Percentiles rank a stretch among this genome's conserved stretches.
These are phyloP conservation scores for Erpetoichthys calabaricus DNA, from an alignment of 2,797 vertebrate species.

Conservation along the genomic window DNA sequence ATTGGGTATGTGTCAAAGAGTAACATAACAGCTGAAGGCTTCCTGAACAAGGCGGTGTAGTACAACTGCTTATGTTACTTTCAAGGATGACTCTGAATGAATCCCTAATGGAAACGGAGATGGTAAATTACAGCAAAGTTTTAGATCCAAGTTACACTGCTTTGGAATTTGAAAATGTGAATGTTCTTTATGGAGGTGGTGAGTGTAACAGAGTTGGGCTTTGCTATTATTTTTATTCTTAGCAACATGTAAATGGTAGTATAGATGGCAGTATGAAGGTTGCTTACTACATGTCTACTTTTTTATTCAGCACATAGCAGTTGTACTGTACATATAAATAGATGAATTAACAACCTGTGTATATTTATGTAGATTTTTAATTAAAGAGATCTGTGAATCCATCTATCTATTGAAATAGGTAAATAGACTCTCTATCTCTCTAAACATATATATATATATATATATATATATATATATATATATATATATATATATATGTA, in stretches of 20 bases:
- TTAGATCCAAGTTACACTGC: constrained; percentile 79
- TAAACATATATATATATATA: constrained; percentile 1
- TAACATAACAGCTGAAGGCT: not conserved
- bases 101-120: constrained; percentile 80
- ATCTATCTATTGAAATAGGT: too few relatives aligned
- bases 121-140: constrained; percentile 85
- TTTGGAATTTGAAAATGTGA: constrained; percentile 86
- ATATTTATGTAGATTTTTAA: not conserved
- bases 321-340: not conserved
- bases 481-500: too few relatives aligned
- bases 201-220: constrained; percentile 36
- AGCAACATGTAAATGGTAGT: too few relatives aligned
- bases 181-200: constrained; percentile 78
- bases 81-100: constrained; percentile 62
- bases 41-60: constrained; percentile 17
- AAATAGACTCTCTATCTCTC: too few relatives aligned
- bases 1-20: constrained; percentile 7
- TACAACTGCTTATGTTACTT: constrained; percentile 33
- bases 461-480: not conserved
- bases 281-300: not conserved
- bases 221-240: not conserved
- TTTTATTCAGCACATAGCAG: not conserved
- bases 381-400: too few relatives aligned
- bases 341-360: not conserved
- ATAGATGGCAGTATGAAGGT: not conserved